Evolutionary conservation across 2,113 vertebrate species (phyloP), one percentile per base, ranked within the genome.

Genomic region (Otolemur garnettii): DNA sequence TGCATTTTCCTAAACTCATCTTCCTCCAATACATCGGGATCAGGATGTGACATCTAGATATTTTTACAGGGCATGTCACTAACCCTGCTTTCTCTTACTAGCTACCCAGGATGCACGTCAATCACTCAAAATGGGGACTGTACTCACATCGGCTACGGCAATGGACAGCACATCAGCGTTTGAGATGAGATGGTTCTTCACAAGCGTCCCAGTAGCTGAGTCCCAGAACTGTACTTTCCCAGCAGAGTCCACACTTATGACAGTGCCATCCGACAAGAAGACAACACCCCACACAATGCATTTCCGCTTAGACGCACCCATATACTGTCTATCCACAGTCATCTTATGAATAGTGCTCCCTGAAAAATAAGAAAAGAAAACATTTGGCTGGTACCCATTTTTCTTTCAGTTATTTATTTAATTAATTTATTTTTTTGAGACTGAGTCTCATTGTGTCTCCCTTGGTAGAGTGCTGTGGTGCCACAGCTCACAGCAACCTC

Each of bases 151-250:
- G 0, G 99, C 99, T 2, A 99, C 98, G 0, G 99, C 98, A 86
- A 99, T 98, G 0, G 98, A 98, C 84, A 99, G 98, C 4, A 98
- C 98, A 0, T 99, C 99, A 21, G 99, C 99, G 93, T 98, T 99
- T 94, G 99, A 98, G 53, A 99, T 74, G 0, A 98, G 96, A 83
- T 99, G 98, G n/a, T 98, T 99, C 94, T 98, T 98, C 83, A 98
- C 90, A 66, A 99, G 98, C 0, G 99, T 99, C 26, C 99, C 99
- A 0, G 97, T 99, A 53, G 98, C 30, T 24, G 99, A 98, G 55
- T 99, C 99, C 99, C 99, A 99, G 93, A 99, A 98, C 98, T 99
- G 99, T 86, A 99, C 99, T 96, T 99, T 99, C 38, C 99, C 99
- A 0, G 98, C 98, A 1, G 99, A 99, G 90, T 99, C 99, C 0